These are phyloP conservation scores for Hippotragus niger DNA, from an alignment of 2,113 vertebrate genomes.

Conservation along the genomic window DNA sequence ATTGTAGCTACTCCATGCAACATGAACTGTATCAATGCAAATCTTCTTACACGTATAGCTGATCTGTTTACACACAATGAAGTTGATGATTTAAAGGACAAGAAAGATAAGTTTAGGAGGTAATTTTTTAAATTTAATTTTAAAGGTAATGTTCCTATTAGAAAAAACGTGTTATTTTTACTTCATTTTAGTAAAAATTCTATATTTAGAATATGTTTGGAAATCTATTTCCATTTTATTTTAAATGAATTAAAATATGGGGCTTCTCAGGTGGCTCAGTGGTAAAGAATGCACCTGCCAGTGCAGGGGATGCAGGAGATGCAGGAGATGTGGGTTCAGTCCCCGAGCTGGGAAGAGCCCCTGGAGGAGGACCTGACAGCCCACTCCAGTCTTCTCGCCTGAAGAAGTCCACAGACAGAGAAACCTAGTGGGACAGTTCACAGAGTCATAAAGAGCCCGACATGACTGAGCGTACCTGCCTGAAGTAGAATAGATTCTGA, in stretches of 20 bases:
- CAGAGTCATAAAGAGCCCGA: not conserved
- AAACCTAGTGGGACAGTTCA: not conserved
- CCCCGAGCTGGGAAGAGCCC: not conserved
- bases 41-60: slow-evolving; percentile 90
- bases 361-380: not conserved
- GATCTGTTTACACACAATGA: slow-evolving; percentile 95
- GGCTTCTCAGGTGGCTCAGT: not conserved
- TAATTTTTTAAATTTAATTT: slow-evolving; percentile 69
- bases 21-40: slow-evolving; percentile 99
- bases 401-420: not conserved
- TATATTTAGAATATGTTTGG: slow-evolving; percentile 27
- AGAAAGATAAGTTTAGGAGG: slow-evolving; percentile 99
- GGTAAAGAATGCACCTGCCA: not conserved
- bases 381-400: not conserved
- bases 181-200: slow-evolving; percentile 37
- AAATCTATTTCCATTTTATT: slow-evolving; percentile 36
- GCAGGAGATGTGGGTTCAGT: not conserved
- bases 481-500: slow-evolving; percentile 16
- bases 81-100: slow-evolving; percentile 95
- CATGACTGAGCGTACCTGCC: not conserved
- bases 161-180: not conserved
- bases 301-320: not conserved
- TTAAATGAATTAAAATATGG: slow-evolving; percentile 24
- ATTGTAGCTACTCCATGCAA: slow-evolving; percentile 96
- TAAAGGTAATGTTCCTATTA: slow-evolving; percentile 24